Percentiles rank a stretch among this genome's conserved stretches.
phyloP scores from a whole-genome alignment of 2,797 vertebrate species.

The Rhodeus uyekii region DNA sequence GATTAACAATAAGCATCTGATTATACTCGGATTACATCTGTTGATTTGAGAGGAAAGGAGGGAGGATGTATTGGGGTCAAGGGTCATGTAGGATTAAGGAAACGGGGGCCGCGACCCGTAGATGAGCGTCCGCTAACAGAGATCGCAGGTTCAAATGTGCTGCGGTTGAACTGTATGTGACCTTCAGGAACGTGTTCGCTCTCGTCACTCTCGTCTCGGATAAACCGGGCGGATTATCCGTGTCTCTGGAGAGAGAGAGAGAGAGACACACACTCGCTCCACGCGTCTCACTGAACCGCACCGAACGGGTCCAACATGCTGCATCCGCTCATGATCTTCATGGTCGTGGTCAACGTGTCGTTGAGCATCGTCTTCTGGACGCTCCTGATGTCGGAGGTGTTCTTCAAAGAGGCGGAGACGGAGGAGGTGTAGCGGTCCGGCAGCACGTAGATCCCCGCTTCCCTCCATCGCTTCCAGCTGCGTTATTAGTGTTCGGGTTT shows the following conservation, averaged over 20 bases:
- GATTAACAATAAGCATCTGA: conserved; percentile 68
- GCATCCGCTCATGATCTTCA: conserved; percentile 73
- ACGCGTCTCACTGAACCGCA: neutral
- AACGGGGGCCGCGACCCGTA: neutral
- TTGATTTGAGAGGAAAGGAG: conserved; percentile 39
- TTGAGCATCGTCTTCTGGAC: conserved; percentile 71
- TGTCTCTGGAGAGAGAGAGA: neutral
- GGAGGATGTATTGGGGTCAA: conserved; percentile 1
- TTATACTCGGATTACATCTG: conserved; percentile 73
- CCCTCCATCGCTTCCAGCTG: too few relatives aligned
- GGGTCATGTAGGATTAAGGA: neutral
- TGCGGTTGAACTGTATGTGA: conserved; percentile 13
- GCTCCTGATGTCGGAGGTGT: conserved; percentile 67
- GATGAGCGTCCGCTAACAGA: neutral
- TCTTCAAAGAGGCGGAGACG: conserved; percentile 62
- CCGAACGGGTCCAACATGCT: conserved; percentile 42
- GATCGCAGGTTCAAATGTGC: neutral
- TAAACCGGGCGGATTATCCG: too few relatives aligned
- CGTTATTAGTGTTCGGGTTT: too few relatives aligned
- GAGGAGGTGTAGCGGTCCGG: too few relatives aligned
- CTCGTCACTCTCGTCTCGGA: too few relatives aligned
- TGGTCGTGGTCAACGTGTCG: conserved; percentile 67
- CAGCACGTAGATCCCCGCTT: too few relatives aligned
- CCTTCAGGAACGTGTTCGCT: neutral
- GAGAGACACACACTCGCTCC: conserved; percentile 28